Base-by-base conservation (phyloP, 2,113 vertebrate genomes). In the Butorides virescens region DNA sequence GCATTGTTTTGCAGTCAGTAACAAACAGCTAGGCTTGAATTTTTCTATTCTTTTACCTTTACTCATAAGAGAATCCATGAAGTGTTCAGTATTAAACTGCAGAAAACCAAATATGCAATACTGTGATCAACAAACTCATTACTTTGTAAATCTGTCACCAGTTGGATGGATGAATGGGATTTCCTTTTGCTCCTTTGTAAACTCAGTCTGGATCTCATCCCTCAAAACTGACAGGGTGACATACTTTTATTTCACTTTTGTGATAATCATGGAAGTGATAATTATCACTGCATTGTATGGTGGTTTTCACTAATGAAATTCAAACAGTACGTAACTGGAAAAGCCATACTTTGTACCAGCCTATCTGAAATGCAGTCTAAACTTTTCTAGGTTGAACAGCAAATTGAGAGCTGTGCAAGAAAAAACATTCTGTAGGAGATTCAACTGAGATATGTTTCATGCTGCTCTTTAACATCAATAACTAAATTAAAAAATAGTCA, bases 1-100 rank as follows among this genome's bases (percentile, higher is more conserved):
- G 86, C 94, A 84, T 50, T 27, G 20, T 85, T 94, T 84, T 94
- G 73, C 89, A 97, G 93, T 92, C 56, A 62, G 90, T 90, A 96
- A 42, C 47, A 97, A 97, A 95, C 42, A 92, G n/a, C 58, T 96
- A 92, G 81, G 78, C 97, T 95, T 61, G 87, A 85, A 76, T 93
- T 94, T 68, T 86, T 96, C 82, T 68, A 26, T 91, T 92, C 17
- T 92, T 63, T 77, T 88, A 39, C 13, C 42, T 88, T 86, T 73
- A 75, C 13, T 75, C 4, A 4, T 66, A 47, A 52, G 11, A 92
- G 59, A 88, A 70, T 56, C 18, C 4, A 19, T 88, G 15, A 71
- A 86, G 9, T 67, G 21, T 65, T 46, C 67, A 9, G 5, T 71
- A 9, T 67, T 15, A 76, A 46, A 49, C 25, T 56, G 1, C 2